phyloP scores from a whole-genome alignment of 2,888 invertebrate genomes.

The Timandra comae region DNA sequence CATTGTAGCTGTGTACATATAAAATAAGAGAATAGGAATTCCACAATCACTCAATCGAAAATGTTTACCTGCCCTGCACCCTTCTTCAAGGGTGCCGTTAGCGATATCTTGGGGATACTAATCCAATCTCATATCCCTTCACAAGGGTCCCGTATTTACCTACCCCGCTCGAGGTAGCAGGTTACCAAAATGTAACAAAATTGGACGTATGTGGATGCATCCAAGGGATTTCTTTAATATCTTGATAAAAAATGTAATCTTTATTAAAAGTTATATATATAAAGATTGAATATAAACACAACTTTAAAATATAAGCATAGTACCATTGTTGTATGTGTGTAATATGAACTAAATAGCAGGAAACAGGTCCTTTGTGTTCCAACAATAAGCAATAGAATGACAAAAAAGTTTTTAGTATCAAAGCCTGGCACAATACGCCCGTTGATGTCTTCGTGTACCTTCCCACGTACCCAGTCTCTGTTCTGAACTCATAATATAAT shows the following conservation, averaged over 20 bases:
- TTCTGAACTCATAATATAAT: too few species aligned
- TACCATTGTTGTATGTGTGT: constrained; percentile 29
- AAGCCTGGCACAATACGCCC: constrained; percentile 57
- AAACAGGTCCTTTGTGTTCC: constrained; percentile 59
- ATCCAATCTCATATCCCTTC: constrained; percentile 53
- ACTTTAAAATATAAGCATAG: too few species aligned
- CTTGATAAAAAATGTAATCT: too few species aligned
- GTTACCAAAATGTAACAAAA: too few species aligned
- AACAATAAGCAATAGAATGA: constrained; percentile 65
- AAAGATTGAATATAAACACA: too few species aligned
- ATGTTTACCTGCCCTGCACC: constrained; percentile 27
- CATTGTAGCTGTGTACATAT: not conserved
- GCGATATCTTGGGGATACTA: constrained; percentile 43
- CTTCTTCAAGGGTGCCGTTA: constrained; percentile 25
- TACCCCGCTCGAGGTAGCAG: constrained; percentile 4
- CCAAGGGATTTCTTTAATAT: too few species aligned
- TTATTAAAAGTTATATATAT: too few species aligned
- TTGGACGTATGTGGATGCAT: too few species aligned
- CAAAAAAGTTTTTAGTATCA: constrained; percentile 59
- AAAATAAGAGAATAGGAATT: constrained; percentile 10
- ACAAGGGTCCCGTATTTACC: constrained; percentile 19
- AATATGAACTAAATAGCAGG: constrained; percentile 56
- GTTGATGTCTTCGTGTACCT: constrained; percentile 52
- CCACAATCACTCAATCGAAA: constrained; percentile 15
- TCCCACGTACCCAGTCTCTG: constrained; percentile 52